These are phyloP conservation scores for Lamellibrachia columna DNA, from an alignment of 2,888 invertebrate species.

Conservation along the genomic window DNA sequence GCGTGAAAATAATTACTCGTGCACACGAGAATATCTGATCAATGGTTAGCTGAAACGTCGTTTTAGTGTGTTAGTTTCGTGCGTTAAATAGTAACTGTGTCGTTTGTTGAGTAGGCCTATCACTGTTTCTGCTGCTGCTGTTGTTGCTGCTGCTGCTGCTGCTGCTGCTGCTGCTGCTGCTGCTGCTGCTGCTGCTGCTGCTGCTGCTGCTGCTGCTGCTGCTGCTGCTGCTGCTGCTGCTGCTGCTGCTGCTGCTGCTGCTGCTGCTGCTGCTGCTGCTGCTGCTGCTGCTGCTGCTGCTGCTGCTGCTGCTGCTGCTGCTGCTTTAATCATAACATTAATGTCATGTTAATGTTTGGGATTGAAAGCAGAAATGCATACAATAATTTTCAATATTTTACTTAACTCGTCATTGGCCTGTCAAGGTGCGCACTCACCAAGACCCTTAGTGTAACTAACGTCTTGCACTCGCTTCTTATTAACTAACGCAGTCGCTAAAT, in stretches of 20 bases:
- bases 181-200: too few species aligned
- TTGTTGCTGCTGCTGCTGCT: too few species aligned
- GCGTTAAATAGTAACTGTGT: neutral
- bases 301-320: too few species aligned
- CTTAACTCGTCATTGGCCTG: too few species aligned
- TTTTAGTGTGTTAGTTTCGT: neutral
- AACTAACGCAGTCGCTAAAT: neutral
- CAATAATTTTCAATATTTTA: neutral
- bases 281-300: too few species aligned
- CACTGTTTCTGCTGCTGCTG: too few species aligned
- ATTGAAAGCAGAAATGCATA: neutral
- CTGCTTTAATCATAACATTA: neutral
- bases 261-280: too few species aligned
- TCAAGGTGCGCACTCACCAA: neutral
- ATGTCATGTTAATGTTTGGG: neutral
- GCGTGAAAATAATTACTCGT: slow-evolving; percentile 4
- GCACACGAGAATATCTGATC: neutral
- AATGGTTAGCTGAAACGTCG: neutral
- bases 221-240: too few species aligned
- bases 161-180: too few species aligned
- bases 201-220: too few species aligned
- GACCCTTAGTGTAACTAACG: neutral
- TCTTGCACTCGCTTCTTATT: neutral
- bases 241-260: too few species aligned
- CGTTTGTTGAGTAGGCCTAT: neutral